Conservation (phyloP, 23 tunicate genomes). For the Diplosoma virens region DNA sequence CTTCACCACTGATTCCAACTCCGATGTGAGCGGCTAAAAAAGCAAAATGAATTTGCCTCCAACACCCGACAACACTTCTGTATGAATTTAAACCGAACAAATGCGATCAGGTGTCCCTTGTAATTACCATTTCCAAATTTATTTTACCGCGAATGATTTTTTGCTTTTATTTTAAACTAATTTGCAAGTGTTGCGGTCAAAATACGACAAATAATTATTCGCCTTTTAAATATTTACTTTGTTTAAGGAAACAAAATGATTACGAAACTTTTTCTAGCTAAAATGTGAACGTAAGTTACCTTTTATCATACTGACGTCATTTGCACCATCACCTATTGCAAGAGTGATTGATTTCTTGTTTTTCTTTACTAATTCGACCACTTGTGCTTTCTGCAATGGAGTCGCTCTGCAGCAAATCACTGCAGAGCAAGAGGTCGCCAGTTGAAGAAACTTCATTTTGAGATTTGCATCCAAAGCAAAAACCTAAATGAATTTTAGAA, state of each 20-base stretch:
- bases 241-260: too few species aligned
- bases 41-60: neutral
- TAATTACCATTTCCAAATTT: too few species aligned
- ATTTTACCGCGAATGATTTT: too few species aligned
- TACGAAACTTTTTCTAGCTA: too few species aligned
- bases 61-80: too few species aligned
- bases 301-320: constrained; percentile 99
- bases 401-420: constrained; percentile 98
- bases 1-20: constrained; percentile 99
- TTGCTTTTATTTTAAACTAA: too few species aligned
- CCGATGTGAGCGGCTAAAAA: constrained; percentile 96
- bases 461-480: constrained; percentile 64
- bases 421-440: constrained; percentile 66
- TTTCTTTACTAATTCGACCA: constrained; percentile 88
- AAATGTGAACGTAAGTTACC: too few species aligned
- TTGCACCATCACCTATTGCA: constrained; percentile 99
- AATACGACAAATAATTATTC: too few species aligned
- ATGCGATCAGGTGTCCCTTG: too few species aligned
- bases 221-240: too few species aligned
- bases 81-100: too few species aligned
- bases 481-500: constrained; percentile 46
- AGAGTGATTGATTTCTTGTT: constrained; percentile 85
- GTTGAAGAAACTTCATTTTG: constrained; percentile 63
- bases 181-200: too few species aligned
- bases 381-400: constrained; percentile 97